phyloP scores from a whole-genome alignment of 1,140 invertebrate genomes.

The Holotrichia oblita region DNA sequence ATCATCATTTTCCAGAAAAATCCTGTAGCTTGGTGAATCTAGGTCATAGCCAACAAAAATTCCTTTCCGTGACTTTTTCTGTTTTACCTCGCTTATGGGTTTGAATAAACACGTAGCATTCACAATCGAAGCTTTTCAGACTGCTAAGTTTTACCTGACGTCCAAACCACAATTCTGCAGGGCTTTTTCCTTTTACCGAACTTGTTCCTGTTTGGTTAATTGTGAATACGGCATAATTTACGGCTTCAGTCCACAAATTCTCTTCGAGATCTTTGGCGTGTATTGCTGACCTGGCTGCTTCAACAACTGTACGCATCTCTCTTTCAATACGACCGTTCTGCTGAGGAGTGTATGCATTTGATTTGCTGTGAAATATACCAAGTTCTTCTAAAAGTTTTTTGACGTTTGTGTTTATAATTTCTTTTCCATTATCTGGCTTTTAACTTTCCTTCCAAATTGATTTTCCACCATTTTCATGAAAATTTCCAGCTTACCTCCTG shows the following conservation, averaged over 20 bases:
- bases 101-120: constrained; percentile 48
- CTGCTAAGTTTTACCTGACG: constrained; percentile 43
- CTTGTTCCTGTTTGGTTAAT: constrained; percentile 51
- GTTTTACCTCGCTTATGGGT: constrained; percentile 47
- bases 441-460: constrained; percentile 46
- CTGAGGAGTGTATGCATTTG: constrained; percentile 58
- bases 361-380: constrained; percentile 44
- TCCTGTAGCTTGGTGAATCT: constrained; percentile 45
- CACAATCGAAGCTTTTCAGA: constrained; percentile 48
- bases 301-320: constrained; percentile 58
- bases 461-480: constrained; percentile 33
- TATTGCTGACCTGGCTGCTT: constrained; percentile 51
- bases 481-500: constrained; percentile 44
- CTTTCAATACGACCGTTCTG: constrained; percentile 59
- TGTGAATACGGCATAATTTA: constrained; percentile 48
- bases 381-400: not conserved
- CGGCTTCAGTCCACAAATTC: constrained; percentile 50
- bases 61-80: constrained; percentile 50
- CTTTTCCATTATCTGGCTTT: constrained; percentile 54
- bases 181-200: constrained; percentile 46
- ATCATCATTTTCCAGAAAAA: no score
- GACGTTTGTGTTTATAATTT: constrained; percentile 38
- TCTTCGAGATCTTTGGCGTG: no score
- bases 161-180: constrained; percentile 52
- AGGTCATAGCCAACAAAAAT: constrained; percentile 51